Evolutionary conservation across 2,113 vertebrate species (phyloP), one percentile per base, ranked within the genome.

Genomic region (Planiliza haematocheilus): DNA sequence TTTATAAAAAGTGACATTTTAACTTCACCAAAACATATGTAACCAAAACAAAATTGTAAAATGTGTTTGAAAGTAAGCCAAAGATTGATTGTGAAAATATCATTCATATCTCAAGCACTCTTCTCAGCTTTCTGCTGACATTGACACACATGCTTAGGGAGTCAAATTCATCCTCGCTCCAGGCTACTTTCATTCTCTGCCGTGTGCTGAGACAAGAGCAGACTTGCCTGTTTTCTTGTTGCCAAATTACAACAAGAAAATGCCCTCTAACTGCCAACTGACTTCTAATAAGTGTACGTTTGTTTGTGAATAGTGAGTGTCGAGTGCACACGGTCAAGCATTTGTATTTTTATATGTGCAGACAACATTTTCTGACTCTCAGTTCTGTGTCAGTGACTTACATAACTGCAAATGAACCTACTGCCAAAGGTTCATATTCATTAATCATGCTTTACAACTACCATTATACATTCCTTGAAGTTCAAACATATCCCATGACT

Each of bases 161-260:
- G 57, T 78, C 36, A 71, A 49, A 72, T 85, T 55, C 42, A 70
- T 75, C 67, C 42, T 75, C 16, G 52, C 85, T 78, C 11, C 41
- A 42, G 87, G 87, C 81, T 50, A 65, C 60, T 72, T 79, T 85
- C 64, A 46, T 73, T 81, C 68, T 85, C 70, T 61, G 48, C 56
- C n/a, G 38, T 74, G 39, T 9, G 51, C 34, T 61, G 30, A 81
- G 79, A 82, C 91, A 66, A 87, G 92, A 92, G 43, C 64, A 68
- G 85, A 89, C 93, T 76, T 91, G 93, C 46, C 85, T 45, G 50
- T 77, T 66, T 67, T 88, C 82, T 57, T 34, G 76, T n/a, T 13
- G 20, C 36, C 58, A 76, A 78, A 52, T 67, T 68, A 66, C 49
- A 63, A 60, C 56, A 46, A 69, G 49, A 70, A 68, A 74, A 61